phyloP scores from a whole-genome alignment of 2,113 vertebrate species.

The Gymnorhina tibicen region DNA sequence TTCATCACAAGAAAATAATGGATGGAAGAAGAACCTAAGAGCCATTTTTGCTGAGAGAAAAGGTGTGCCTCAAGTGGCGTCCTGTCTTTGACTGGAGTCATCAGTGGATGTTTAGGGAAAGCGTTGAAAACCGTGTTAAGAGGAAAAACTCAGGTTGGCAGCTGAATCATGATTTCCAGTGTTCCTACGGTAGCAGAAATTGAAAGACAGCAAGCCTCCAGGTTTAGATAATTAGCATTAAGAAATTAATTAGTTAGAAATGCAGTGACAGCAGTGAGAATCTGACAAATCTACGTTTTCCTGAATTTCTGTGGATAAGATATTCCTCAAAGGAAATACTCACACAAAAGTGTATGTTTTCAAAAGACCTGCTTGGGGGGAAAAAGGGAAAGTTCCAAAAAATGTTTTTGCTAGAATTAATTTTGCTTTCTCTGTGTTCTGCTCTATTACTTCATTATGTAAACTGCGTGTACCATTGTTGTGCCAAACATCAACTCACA shows the following conservation, averaged over 20 bases:
- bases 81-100: neutral
- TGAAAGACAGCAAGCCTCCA: neutral
- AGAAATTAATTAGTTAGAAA: neutral
- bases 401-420: neutral
- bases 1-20: neutral
- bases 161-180: neutral
- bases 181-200: neutral
- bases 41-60: neutral
- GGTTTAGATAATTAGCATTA: neutral
- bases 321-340: neutral
- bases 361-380: neutral
- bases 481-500: neutral
- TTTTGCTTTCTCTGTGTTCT: neutral
- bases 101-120: neutral
- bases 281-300: neutral
- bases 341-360: neutral
- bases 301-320: neutral
- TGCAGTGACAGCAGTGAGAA: neutral
- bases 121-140: neutral
- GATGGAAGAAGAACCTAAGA: neutral
- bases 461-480: neutral
- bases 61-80: neutral
- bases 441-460: neutral
- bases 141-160: neutral
- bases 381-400: accelerated